Evolutionary conservation across 2,888 invertebrate genomes (phyloP), one percentile per base, ranked within the genome.

Genomic region (Epiperipatus broadwayi): DNA sequence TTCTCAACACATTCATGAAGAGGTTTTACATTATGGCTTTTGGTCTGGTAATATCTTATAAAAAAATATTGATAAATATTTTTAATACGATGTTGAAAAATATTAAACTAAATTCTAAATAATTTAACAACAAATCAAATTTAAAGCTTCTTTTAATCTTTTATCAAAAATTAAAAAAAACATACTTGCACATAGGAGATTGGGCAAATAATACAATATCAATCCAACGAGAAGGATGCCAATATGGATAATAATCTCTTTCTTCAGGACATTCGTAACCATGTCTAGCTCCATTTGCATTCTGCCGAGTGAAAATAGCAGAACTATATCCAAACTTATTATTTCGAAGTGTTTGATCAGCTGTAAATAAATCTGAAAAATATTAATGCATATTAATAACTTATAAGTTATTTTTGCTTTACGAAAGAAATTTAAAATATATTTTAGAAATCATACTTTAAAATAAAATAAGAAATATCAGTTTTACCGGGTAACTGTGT

Each of bases 191-290:
- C 45, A 53, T 47, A 33, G 53, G 45, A 10, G 47, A 37, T 44
- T 56, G 55, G 39, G 57, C 51, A 19, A 59, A 45, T 8, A 58
- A 48, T 37, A 56, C 56, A 32, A 58, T 53, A 46, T 59, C 59
- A 41, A 49, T 52, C 59, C 58, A 58, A 5, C 53, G 55, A 10
- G 53, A 53, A 0, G 58, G 58, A 36, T 59, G 58, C 57, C 57
- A 59, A 46, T 59, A 59, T 0, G 59, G 58, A 46, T 50, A 58
- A 46, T 59, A 55, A 47, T 59, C 59, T 32, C 57, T 46, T 42
- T 59, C 59, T 40, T 59, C 59, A 4, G 58, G 55, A 41, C 59
- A 59, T 43, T 59, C 59, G 43, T 59, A 59, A 4, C 57, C 59
- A 46, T 49, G 47, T 12, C 52, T 48, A 39, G 51, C 52, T 10